These are phyloP conservation scores for Carettochelys insculpta DNA, from an alignment of 2,113 vertebrate species.

Conservation along the genomic window DNA sequence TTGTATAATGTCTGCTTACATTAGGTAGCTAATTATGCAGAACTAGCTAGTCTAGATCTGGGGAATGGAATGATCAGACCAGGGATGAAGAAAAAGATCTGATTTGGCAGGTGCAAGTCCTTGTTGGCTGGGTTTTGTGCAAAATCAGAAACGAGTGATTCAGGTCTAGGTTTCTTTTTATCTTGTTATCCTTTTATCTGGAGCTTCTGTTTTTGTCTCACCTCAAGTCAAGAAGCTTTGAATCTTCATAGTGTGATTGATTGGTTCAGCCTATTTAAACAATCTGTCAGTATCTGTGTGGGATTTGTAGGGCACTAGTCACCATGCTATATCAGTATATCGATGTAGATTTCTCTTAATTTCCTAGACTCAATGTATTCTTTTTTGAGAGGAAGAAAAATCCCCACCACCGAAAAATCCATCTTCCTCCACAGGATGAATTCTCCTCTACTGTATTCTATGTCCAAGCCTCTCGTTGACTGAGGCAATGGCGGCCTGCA, in stretches of 20 bases:
- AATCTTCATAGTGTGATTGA: background rate
- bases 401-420: too few species aligned
- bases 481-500: background rate
- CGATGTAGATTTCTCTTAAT: conserved; percentile 12
- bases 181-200: background rate
- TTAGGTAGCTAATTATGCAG: conserved; percentile 25
- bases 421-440: background rate
- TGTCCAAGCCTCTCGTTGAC: background rate
- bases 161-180: background rate
- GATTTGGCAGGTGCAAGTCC: background rate
- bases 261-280: conserved; percentile 13
- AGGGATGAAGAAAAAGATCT: conserved; percentile 3
- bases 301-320: background rate
- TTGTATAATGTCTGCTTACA: background rate
- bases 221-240: background rate
- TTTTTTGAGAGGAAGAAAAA: background rate
- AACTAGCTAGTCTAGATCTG: background rate
- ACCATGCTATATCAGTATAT: background rate
- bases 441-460: background rate
- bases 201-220: background rate
- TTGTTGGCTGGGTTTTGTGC: background rate
- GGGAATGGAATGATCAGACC: conserved; percentile 1
- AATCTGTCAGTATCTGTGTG: background rate
- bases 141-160: background rate
- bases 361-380: conserved; percentile 21